Base-by-base conservation (phyloP, 2,888 invertebrate genomes). In the Eupithecia inturbata region DNA sequence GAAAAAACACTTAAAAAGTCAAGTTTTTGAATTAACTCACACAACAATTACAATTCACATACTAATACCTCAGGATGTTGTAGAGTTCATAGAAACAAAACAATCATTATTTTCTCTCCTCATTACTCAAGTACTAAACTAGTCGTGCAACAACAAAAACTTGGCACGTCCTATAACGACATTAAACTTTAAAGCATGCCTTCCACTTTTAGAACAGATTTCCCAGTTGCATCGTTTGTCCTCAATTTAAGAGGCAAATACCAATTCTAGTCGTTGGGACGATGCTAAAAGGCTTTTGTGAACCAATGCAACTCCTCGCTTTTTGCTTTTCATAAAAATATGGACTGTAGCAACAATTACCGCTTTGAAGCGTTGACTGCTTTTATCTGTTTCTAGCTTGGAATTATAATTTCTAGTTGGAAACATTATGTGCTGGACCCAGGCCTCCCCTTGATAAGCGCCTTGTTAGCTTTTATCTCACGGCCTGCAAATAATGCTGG, bases 181-280 rank as follows among this genome's bases (percentile, higher is more conserved):
- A 75, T 81, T 77, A 71, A 78, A 80, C 72, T 80, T 80, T 77
- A 75, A 75, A 78, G 79, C 78, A 80, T 78, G 80, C 77, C 82
- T 82, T 82, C 78, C 79, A 79, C 82, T 83, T 82, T 85, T 77
- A 80, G 78, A 83, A 82, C 80, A 89, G 89, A 90, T 90, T 90
- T 90, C 89, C 90, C 89, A 86, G 85, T 81, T 82, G 90, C 84
- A 83, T 86, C 87, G 88, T 90, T 88, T 86, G 84, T 88, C 84
- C 82, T 78, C 83, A 81, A 83, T 87, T 87, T 86, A 85, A 86
- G 85, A 85, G 75, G 83, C 83, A 86, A 88, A 86, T 84, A 86
- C 79, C 81, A 83, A 82, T 81, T 81, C 79, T 82, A 80, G 79
- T 82, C 77, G 69, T 67, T 75, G 79, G 74, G 82, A 39, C 9